phyloP scores from a whole-genome alignment of 2,888 invertebrate genomes.

The Cosmia pyralina region DNA sequence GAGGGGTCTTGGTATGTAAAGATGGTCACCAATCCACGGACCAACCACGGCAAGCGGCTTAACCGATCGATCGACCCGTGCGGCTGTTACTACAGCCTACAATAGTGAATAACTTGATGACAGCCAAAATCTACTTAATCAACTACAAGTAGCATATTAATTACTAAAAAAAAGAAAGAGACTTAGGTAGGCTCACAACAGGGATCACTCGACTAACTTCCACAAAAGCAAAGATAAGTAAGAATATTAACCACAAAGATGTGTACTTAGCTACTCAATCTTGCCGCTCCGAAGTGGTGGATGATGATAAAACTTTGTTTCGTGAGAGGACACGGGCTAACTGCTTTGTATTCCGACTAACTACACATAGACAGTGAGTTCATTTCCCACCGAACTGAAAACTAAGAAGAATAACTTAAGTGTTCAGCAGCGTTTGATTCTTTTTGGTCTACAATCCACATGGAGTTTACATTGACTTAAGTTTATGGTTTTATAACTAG shows the following conservation, averaged over 20 bases:
- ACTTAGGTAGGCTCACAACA: neutral
- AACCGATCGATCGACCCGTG: too few relatives aligned
- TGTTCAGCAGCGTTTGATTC: constrained; percentile 8
- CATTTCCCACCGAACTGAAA: constrained; percentile 35
- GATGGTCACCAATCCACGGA: too few relatives aligned
- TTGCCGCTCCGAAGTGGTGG: constrained; percentile 25
- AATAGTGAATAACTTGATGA: neutral
- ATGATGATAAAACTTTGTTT: constrained; percentile 60
- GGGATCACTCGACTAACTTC: constrained; percentile 21
- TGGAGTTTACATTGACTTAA: neutral
- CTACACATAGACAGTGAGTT: constrained; percentile 48
- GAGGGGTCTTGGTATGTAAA: too few relatives aligned
- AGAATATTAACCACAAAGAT: constrained; percentile 41
- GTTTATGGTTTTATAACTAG: neutral
- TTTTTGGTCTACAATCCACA: neutral
- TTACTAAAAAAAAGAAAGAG: neutral
- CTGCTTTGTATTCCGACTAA: constrained; percentile 60
- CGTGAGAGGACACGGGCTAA: constrained; percentile 46
- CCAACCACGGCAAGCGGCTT: too few relatives aligned
- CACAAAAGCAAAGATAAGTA: constrained; percentile 27
- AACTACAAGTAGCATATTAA: neutral
- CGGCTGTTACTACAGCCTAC: too few relatives aligned
- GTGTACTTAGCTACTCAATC: constrained; percentile 51
- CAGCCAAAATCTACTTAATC: constrained; percentile 7
- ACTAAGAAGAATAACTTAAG: constrained; percentile 39